A percentile compares a stretch with the other conserved stretches of the same genome.
Evolutionary conservation across 1,140 invertebrate species (phyloP).

Genomic region (Eurosta solidaginis): DNA sequence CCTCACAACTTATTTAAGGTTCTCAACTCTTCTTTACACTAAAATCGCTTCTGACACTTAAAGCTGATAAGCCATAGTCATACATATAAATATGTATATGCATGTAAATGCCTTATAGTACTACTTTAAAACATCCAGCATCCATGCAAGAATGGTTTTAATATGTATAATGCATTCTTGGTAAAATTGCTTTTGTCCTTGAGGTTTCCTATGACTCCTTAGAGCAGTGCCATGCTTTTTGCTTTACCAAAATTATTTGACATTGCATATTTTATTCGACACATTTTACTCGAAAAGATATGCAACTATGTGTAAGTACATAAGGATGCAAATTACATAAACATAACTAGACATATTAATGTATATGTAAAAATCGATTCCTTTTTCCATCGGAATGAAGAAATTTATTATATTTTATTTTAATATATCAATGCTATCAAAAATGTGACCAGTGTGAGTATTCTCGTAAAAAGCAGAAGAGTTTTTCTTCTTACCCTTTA

Average conservation of each 20-base stretch:
- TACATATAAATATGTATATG: not conserved
- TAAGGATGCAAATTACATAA: too few relatives aligned
- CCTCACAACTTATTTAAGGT: too few relatives aligned
- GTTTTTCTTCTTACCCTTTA: too few relatives aligned
- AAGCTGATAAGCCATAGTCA: not conserved
- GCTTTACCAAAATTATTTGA: not conserved
- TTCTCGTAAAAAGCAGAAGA: too few relatives aligned
- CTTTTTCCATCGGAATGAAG: too few relatives aligned
- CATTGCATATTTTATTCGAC: not conserved
- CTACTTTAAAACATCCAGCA: not conserved
- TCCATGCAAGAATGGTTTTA: constrained; percentile 16
- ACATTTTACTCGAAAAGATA: not conserved
- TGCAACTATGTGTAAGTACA: not conserved
- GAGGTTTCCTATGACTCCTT: constrained; percentile 6
- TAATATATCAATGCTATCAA: too few relatives aligned
- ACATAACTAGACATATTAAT: too few relatives aligned
- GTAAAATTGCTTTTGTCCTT: constrained; percentile 31
- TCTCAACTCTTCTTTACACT: too few relatives aligned
- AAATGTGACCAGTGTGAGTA: too few relatives aligned
- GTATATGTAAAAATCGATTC: too few relatives aligned
- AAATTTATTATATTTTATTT: too few relatives aligned
- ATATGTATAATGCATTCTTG: constrained; percentile 24
- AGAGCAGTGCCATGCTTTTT: not conserved
- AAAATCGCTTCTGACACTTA: too few relatives aligned
- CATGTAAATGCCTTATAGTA: not conserved